Base-by-base conservation (phyloP, 2,797 vertebrate species). In the Pseudochirops corinnae region DNA sequence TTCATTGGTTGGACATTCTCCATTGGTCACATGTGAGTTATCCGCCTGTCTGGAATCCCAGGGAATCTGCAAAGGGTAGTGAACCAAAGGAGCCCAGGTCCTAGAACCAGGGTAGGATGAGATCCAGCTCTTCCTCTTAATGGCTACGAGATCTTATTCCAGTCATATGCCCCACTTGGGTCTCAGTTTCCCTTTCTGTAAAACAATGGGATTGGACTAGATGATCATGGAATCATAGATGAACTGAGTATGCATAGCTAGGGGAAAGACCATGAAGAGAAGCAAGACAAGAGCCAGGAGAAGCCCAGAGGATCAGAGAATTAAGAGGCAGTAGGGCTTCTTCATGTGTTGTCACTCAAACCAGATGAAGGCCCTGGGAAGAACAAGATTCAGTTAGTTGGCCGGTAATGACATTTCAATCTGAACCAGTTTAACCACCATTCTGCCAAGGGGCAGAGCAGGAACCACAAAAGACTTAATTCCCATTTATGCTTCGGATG, bases 151-250 rank as follows among this genome's bases (percentile, higher is more conserved):
- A 26, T 26, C 39, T 50, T 50, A 24, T 46, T 87, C 39, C 46
- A 50, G 74, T 26, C 21, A 87, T 0, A 0, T 87, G 18, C 0
- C 10, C 39, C 10, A 3, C n/a, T 14, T 50, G 39, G n/a, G 13
- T 46, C 21, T 87, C n/a, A 46, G 39, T 46, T 50, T 87, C 74
- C 74, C 74, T 87, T 50, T 87, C 39, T 50, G 24, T 50, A 87
- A 50, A 87, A 87, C 21, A 46, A 50, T 82, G 74, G 74, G 74
- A 46, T 46, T 82, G 39, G 21, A 82, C 9, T 46, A 82, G 39
- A 46, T 46, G 9, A 82, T 46, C 39, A 26, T 46, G 74, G 74
- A 39, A 82, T 82, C 39, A 26, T 26, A 46, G 39, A 46, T 26
- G 31, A 67, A 13, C n/a, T 39, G 67, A 74, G 16, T 39, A 26